phyloP scores from a whole-genome alignment of 2,797 vertebrate species.

The Poecilia gillii region DNA sequence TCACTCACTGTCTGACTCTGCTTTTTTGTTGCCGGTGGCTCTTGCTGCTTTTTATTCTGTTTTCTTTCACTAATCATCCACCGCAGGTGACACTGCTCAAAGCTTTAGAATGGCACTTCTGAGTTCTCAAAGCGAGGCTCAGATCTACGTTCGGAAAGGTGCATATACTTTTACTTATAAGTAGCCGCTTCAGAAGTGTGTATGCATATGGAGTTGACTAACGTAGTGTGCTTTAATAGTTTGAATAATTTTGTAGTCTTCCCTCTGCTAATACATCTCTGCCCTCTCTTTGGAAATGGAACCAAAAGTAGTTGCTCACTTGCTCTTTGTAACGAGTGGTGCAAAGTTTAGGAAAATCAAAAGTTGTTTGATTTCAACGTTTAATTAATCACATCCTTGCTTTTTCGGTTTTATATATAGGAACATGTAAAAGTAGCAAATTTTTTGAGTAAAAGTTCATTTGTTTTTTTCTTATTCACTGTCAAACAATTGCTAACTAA shows the following conservation, averaged over 20 bases:
- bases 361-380: background rate
- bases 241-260: conserved; percentile 47
- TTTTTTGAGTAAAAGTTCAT: background rate
- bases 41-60: conserved; percentile 59
- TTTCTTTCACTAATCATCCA: conserved; percentile 65
- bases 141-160: conserved; percentile 78
- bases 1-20: conserved; percentile 38
- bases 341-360: conserved; percentile 4
- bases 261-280: conserved; percentile 30
- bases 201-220: conserved; percentile 35
- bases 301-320: conserved; percentile 4
- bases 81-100: conserved; percentile 77
- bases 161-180: conserved; percentile 69
- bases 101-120: conserved; percentile 72
- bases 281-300: conserved; percentile 15
- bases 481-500: background rate
- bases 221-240: conserved; percentile 38
- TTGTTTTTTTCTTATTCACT: background rate
- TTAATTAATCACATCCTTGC: background rate
- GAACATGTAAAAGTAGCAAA: background rate
- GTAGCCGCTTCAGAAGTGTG: conserved; percentile 49
- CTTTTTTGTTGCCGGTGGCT: conserved; percentile 51
- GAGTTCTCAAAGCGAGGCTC: conserved; percentile 70
- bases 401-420: background rate
- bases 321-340: conserved; percentile 30